Evolutionary conservation across 2,797 vertebrate species (phyloP), one percentile per base, ranked within the genome.

Genomic region (Acanthiza pusilla): DNA sequence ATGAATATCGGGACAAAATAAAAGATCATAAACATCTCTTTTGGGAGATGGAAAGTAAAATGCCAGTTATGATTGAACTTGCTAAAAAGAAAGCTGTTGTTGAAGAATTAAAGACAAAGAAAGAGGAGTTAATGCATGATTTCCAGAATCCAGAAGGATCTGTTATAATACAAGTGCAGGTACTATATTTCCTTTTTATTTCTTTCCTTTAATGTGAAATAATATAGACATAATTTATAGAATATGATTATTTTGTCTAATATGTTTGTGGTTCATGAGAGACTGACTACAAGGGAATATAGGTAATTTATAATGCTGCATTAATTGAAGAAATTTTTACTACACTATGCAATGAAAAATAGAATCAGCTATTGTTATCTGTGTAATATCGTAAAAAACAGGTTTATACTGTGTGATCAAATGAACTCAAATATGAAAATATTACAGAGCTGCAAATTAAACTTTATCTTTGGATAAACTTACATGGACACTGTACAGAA

Each of bases 1-100:
- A 97, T 86, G 90, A 84, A 50, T 98, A 98, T 93, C 92, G 93
- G 68, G 84, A 94, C 89, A 98, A 97, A 97, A 98, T 98, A 89
- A 96, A 97, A 74, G 47, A 60, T 80, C 95, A 98, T 89, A 98
- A 97, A 94, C 73, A 89, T 65, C 62, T 68, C 10, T 94, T 97
- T 76, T 76, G 38, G 78, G 96, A 97, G 26, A 51, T 61, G 84
- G 97, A 98, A 96, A 98, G 94, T 85, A 97, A 97, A 96, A 96
- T 96, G 86, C 92, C 97, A 36, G 58, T 97, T 82, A 96, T 98
- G 96, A 95, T 84, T 72, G 97, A 98, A 78, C 97, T 98, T 63
- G 70, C 66, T 87, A 78, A 97, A 93, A 98, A 97, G 96, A 96
- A 66, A 95, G 92, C 90, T 5, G 29, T 88, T 32, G 86, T 98